phyloP scores from a whole-genome alignment of 2,888 invertebrate species.

The Glaucopsyche alexis region DNA sequence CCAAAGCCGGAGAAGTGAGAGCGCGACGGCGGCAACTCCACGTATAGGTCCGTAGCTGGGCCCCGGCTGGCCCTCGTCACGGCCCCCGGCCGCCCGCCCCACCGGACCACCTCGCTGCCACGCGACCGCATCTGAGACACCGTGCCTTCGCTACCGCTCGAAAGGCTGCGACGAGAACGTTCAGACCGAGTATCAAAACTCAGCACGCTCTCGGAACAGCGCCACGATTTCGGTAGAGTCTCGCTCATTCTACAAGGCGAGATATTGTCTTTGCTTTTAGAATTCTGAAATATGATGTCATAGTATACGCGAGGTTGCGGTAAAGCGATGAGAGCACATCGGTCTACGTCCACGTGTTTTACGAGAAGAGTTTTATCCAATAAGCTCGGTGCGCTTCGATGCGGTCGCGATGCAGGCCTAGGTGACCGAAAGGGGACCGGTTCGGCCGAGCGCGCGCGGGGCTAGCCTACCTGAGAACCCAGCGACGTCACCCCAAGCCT shows the following conservation, averaged over 20 bases:
- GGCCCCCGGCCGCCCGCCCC: constrained; percentile 73
- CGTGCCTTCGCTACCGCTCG: constrained; percentile 46
- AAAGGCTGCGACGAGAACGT: constrained; percentile 56
- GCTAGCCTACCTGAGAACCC: constrained; percentile 83
- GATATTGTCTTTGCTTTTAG: constrained; percentile 50
- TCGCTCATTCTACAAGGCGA: constrained; percentile 65
- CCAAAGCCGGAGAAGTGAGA: constrained; percentile 76
- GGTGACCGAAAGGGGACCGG: constrained; percentile 53
- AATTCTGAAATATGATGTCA: constrained; percentile 60
- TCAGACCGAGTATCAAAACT: constrained; percentile 58
- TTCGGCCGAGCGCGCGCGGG: constrained; percentile 76
- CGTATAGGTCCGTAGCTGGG: constrained; percentile 70
- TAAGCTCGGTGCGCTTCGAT: constrained; percentile 63
- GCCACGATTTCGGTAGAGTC: constrained; percentile 66
- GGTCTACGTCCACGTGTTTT: constrained; percentile 65
- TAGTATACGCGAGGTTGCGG: constrained; percentile 69
- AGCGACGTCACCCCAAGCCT: constrained; percentile 87
- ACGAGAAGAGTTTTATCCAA: constrained; percentile 70
- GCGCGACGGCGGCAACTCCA: constrained; percentile 73
- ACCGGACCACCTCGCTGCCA: constrained; percentile 68
- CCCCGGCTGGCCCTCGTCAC: constrained; percentile 77
- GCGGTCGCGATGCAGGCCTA: constrained; percentile 55
- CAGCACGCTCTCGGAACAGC: constrained; percentile 68
- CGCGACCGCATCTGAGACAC: constrained; percentile 43
- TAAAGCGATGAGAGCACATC: constrained; percentile 72